Percentiles rank a stretch among this genome's conserved stretches.
Evolutionary conservation across 2,113 vertebrate genomes (phyloP).

Genomic region (Antennarius striatus): DNA sequence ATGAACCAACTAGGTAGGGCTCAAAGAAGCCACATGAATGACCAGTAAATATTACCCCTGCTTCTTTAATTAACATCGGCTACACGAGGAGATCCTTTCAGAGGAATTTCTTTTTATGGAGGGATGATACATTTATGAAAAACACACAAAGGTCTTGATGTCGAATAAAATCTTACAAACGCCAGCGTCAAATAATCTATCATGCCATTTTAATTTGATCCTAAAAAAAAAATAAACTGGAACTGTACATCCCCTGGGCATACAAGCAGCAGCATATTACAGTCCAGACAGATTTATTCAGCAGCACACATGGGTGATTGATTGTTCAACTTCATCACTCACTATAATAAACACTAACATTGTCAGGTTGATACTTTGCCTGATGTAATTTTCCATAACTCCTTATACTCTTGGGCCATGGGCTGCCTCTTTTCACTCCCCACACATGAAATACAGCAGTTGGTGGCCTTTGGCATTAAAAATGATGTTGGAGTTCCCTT

Average conservation of each 20-base stretch:
- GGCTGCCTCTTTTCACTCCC: too few relatives aligned
- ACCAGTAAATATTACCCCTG: conserved; percentile 18
- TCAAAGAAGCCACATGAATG: conserved; percentile 15
- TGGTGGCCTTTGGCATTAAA: too few relatives aligned
- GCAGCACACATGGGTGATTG: conserved; percentile 7
- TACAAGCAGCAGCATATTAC: not conserved
- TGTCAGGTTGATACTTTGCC: too few relatives aligned
- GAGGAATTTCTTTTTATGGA: not conserved
- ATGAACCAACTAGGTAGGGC: conserved; percentile 29
- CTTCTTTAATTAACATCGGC: conserved; percentile 33
- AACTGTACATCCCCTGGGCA: not conserved
- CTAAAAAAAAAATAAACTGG: not conserved
- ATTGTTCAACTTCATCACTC: not conserved
- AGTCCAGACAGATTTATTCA: conserved; percentile 22
- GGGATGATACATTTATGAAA: conserved; percentile 10
- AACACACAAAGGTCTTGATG: conserved; percentile 4
- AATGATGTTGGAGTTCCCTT: too few relatives aligned
- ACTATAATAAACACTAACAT: too few relatives aligned
- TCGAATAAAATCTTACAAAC: conserved; percentile 1
- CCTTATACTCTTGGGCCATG: too few relatives aligned
- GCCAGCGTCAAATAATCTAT: conserved; percentile 2
- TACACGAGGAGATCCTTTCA: not conserved
- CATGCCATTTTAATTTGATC: not conserved
- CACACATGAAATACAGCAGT: too few relatives aligned
- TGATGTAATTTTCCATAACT: too few relatives aligned